Evolutionary conservation across 2,888 invertebrate genomes (phyloP).

Genomic region (Callosobruchus maculatus): DNA sequence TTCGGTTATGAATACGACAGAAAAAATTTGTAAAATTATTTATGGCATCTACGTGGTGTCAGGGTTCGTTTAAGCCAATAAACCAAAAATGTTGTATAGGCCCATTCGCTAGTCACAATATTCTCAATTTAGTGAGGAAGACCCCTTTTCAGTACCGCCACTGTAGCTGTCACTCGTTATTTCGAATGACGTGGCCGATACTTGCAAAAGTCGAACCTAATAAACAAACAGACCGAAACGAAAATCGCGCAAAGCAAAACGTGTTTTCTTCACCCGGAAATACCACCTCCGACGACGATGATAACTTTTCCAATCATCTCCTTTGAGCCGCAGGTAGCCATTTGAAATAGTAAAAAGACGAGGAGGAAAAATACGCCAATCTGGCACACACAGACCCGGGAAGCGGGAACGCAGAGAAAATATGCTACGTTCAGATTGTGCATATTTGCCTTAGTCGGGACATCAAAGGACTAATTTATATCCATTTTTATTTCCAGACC

Average conservation of each 20-base stretch:
- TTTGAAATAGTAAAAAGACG: neutral
- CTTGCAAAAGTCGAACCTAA: too few relatives aligned
- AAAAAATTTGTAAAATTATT: too few relatives aligned
- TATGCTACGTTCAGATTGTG: neutral
- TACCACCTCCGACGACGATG: neutral
- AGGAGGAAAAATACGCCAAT: neutral
- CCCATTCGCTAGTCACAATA: too few relatives aligned
- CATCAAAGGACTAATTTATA: neutral
- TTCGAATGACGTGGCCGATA: too few relatives aligned
- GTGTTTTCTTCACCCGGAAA: neutral
- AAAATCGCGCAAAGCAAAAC: neutral
- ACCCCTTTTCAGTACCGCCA: too few relatives aligned
- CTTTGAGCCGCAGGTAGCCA: neutral
- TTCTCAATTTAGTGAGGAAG: too few relatives aligned
- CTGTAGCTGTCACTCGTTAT: too few relatives aligned
- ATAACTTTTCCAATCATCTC: neutral
- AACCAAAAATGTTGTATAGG: too few relatives aligned
- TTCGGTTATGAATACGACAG: too few relatives aligned
- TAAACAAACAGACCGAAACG: neutral
- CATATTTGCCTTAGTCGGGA: neutral
- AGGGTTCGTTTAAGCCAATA: too few relatives aligned
- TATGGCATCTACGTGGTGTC: too few relatives aligned
- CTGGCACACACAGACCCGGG: too few relatives aligned
- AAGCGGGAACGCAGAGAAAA: neutral
- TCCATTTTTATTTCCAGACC: conserved; percentile 55